Evolutionary conservation across 2,888 invertebrate species (phyloP).

Genomic region (Volucella inanis): DNA sequence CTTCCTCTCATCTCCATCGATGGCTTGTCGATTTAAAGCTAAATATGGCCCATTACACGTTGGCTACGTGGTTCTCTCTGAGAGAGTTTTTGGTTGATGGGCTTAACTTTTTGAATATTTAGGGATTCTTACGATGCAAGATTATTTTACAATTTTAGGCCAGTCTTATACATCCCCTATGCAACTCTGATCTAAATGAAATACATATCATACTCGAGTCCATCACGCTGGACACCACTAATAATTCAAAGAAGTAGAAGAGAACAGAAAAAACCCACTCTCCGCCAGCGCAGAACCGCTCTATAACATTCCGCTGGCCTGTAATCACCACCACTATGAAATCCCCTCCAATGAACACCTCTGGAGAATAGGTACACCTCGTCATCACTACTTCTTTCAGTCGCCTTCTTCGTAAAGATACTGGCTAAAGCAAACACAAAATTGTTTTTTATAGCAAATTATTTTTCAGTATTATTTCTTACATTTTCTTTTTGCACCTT

Average conservation of each 20-base stretch:
- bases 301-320: slow-evolving; percentile 46
- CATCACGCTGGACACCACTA: slow-evolving; percentile 21
- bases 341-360: slow-evolving; percentile 45
- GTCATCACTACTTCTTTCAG: slow-evolving; percentile 15
- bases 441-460: slow-evolving; percentile 47
- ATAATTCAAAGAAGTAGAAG: slow-evolving; percentile 8
- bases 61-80: no score
- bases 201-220: slow-evolving; percentile 11
- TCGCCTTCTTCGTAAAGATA: slow-evolving; percentile 26
- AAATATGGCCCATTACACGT: no score
- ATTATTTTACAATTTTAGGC: background rate
- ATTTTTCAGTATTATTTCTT: background rate
- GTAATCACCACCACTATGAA: slow-evolving; percentile 49
- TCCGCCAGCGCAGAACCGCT: slow-evolving; percentile 62
- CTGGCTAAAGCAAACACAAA: slow-evolving; percentile 1
- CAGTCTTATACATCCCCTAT: background rate
- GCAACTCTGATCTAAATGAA: slow-evolving; percentile 17
- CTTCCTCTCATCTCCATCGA: no score
- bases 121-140: no score
- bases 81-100: no score
- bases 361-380: slow-evolving; percentile 44
- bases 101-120: no score
- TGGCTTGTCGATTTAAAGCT: no score
- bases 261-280: slow-evolving; percentile 47
- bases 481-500: slow-evolving; percentile 37